A percentile compares a stretch with the other conserved stretches of the same genome.
phyloP scores from a whole-genome alignment of 1,140 invertebrate genomes.

The Chironomus striatipennis region DNA sequence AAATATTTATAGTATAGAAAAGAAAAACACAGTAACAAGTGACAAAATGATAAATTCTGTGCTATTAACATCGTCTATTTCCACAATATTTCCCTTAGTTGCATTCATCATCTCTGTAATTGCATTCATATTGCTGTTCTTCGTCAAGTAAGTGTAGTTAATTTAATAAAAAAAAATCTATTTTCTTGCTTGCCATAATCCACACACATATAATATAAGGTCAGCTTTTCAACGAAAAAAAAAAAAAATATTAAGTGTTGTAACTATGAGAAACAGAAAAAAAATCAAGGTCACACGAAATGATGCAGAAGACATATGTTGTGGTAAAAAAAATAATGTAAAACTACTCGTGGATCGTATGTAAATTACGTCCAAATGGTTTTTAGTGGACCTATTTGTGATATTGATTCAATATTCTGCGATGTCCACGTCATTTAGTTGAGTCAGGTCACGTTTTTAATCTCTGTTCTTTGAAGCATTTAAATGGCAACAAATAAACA shows the following conservation, averaged over 20 bases:
- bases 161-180: neutral
- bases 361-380: neutral
- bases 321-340: no score
- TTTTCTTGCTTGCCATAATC: neutral
- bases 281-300: neutral
- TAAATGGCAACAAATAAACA: no score
- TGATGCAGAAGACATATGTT: neutral
- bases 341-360: neutral
- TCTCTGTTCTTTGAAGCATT: neutral
- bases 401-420: no score
- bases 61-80: neutral
- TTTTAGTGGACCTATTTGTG: no score
- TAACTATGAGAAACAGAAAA: neutral
- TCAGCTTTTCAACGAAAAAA: neutral
- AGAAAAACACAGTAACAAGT: constrained; percentile 4
- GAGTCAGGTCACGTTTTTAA: no score
- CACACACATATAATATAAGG: neutral
- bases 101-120: neutral
- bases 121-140: neutral
- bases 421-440: no score
- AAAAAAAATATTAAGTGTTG: neutral
- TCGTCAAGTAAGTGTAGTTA: constrained; percentile 7
- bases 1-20: neutral
- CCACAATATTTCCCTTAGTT: neutral
- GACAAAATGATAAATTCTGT: neutral